Evolutionary conservation across 2,888 invertebrate species (phyloP), one percentile per base, ranked within the genome.

Genomic region (Plebejus melissa): DNA sequence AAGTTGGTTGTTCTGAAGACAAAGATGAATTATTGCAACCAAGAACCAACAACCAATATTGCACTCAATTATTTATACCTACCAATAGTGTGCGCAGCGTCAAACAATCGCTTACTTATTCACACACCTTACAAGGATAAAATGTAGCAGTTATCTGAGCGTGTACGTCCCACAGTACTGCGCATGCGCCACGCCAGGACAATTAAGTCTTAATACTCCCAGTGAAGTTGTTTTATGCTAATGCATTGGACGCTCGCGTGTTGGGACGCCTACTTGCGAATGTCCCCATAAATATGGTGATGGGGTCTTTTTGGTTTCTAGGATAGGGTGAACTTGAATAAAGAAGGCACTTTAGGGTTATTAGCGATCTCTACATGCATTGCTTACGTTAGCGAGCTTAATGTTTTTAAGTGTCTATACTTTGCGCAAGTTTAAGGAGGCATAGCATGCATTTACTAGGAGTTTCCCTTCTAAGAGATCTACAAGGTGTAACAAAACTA

Each of bases 121-220:
- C 65, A 65, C 71, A 76, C 74, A 74, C 60, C 60, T 76, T 74
- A 76, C 69, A 75, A 69, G 76, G 88, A 86, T 89, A 88, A 89
- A 90, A 87, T 87, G 87, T 87, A 80, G 84, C 84, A 83, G 88
- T 90, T 90, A 90, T 90, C 90, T 81, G 86, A 81, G 86, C 90
- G 86, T 90, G 90, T 90, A 83, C 77, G 81, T 88, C 90, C 90
- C 87, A 89, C 87, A 83, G 84, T 82, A 80, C 80, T 77, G 84
- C 82, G 81, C 83, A 83, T 83, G 82, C 82, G 83, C 85, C 86
- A 85, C 86, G 85, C 87, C 85, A 84, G 83, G 86, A 93, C 93
- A 93, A 93, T 93, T 93, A 93, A 93, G 92, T 89, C 91, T 91
- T 91, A 93, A 93, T 91, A 91, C 90, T 83, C 83, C 85, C 87